phyloP scores from a whole-genome alignment of 2,113 vertebrate genomes.

The Tetrax tetrax region DNA sequence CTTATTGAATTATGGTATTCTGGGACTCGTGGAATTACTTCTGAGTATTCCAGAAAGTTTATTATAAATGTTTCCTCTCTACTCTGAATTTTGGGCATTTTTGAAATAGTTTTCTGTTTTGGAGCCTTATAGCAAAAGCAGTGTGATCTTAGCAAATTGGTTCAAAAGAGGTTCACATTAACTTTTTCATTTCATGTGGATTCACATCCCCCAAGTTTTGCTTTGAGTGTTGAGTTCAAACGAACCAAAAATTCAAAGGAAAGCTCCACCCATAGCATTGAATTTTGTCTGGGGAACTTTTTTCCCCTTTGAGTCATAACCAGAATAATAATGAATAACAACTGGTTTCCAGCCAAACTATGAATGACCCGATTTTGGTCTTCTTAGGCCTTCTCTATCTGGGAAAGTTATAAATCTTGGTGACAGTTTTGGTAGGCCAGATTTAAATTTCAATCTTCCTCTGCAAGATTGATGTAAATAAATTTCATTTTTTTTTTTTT shows the following conservation, averaged over 20 bases:
- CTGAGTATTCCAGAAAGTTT: conserved; percentile 1
- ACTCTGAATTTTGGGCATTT: not conserved
- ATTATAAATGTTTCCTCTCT: not conserved
- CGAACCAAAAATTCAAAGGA: conserved; percentile 26
- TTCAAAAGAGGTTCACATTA: not conserved
- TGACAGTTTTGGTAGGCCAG: not conserved
- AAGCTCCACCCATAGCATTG: conserved; percentile 17
- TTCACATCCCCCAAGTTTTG: not conserved
- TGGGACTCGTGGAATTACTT: not conserved
- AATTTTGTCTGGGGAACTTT: conserved; percentile 5
- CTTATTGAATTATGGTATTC: not conserved
- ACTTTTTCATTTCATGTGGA: conserved; percentile 8
- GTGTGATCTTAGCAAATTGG: not conserved
- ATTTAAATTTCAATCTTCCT: not conserved
- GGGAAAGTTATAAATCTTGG: not conserved
- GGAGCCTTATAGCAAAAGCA: not conserved
- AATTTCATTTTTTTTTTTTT: not conserved
- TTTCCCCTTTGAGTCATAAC: conserved; percentile 30
- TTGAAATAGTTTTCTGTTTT: not conserved
- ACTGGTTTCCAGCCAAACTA: conserved; percentile 35
- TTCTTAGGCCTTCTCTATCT: not conserved
- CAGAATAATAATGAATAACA: conserved; percentile 44
- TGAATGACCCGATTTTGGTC: not conserved
- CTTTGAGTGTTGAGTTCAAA: conserved; percentile 33
- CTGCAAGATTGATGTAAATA: not conserved